These are phyloP conservation scores for Aplysina aerophoba DNA, from an alignment of 37 sponge, comb jelly and placozoan species.

Conservation along the genomic window DNA sequence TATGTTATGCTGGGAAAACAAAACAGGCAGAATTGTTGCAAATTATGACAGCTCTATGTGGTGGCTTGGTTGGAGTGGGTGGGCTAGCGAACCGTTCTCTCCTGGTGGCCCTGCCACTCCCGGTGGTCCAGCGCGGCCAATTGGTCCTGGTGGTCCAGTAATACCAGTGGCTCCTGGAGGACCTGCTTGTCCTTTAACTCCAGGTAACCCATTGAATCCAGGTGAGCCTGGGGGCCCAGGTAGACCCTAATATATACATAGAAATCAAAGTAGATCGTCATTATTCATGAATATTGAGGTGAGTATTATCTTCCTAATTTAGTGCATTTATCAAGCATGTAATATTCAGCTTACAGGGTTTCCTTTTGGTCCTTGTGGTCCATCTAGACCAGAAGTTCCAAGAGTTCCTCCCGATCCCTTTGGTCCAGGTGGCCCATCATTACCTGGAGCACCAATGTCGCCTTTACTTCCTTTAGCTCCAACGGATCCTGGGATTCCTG, in stretches of 20 bases:
- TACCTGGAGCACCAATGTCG: background rate
- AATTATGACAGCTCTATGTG: too few relatives aligned
- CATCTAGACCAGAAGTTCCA: background rate
- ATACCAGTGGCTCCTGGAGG: background rate
- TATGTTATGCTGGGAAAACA: too few relatives aligned
- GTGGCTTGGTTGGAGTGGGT: too few relatives aligned
- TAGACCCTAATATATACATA: background rate
- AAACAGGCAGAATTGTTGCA: too few relatives aligned
- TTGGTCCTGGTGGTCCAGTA: slow-evolving; percentile 45
- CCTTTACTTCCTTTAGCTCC: background rate
- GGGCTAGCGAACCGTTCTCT: slow-evolving; percentile 31
- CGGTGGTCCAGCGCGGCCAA: slow-evolving; percentile 62
- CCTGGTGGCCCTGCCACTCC: slow-evolving; percentile 68
- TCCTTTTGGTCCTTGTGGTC: slow-evolving; percentile 17
- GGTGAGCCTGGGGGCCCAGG: background rate
- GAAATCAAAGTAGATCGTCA: too few relatives aligned
- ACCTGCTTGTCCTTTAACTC: background rate
- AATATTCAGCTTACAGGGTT: background rate
- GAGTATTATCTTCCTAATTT: background rate
- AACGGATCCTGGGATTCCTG: slow-evolving; percentile 3
- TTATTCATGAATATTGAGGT: background rate
- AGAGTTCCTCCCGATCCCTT: background rate
- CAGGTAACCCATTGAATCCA: background rate
- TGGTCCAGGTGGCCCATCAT: background rate
- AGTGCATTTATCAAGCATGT: background rate